phyloP scores from a whole-genome alignment of 2,113 vertebrate genomes.

The Arvicanthis niloticus region DNA sequence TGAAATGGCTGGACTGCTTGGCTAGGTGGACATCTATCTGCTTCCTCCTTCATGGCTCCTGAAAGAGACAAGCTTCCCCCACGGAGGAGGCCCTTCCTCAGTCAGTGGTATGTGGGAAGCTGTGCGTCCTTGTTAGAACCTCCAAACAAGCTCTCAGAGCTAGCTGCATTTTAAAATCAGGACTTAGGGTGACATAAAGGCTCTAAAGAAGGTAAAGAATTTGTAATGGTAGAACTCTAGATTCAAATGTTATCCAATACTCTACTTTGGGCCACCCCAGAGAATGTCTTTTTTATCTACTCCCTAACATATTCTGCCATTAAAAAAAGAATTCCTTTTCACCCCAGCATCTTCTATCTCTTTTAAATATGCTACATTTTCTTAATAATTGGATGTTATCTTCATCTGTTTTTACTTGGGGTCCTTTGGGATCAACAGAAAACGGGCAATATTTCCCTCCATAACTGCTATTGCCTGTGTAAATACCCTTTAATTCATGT shows the following conservation, averaged over 20 bases:
- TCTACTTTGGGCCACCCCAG: neutral
- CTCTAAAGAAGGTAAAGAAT: neutral
- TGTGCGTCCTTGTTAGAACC: neutral
- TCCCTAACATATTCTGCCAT: neutral
- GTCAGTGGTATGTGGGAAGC: no score
- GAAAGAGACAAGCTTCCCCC: neutral
- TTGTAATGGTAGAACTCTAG: neutral
- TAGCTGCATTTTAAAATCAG: slow-evolving; percentile 47
- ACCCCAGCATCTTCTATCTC: neutral
- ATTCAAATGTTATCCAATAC: slow-evolving; percentile 57
- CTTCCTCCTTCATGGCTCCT: neutral
- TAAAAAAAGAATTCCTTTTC: slow-evolving; percentile 57
- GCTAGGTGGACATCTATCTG: no score
- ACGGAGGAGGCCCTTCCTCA: neutral
- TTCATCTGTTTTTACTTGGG: slow-evolving; percentile 49
- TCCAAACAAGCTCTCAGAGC: neutral
- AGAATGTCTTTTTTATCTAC: slow-evolving; percentile 14
- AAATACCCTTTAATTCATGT: neutral
- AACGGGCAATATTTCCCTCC: neutral
- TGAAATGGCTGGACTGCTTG: neutral
- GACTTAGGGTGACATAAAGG: slow-evolving; percentile 15
- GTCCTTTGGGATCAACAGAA: neutral
- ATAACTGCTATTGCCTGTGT: neutral
- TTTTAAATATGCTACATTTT: slow-evolving; percentile 39
- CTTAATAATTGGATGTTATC: slow-evolving; percentile 37